Evolutionary conservation across 2,888 invertebrate genomes (phyloP).

Genomic region (Euclidia mi): DNA sequence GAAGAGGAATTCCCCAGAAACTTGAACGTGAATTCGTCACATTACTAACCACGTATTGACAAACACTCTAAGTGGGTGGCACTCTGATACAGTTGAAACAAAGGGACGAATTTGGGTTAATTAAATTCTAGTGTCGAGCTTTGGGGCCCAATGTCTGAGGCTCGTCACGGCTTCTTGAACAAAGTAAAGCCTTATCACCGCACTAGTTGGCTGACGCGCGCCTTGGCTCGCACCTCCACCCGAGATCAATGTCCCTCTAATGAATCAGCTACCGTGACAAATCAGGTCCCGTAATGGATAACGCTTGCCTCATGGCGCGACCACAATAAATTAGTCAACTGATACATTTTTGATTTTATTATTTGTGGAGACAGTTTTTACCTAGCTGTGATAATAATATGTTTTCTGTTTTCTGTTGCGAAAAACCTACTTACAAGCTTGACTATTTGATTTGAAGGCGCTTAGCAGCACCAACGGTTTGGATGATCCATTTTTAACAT

Average conservation of each 20-base stretch:
- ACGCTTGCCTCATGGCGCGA: constrained; percentile 77
- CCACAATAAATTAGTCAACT: constrained; percentile 77
- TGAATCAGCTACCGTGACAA: constrained; percentile 87
- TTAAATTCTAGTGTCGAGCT: constrained; percentile 83
- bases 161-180: constrained; percentile 80
- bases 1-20: constrained; percentile 6
- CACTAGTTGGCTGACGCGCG: constrained; percentile 67
- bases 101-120: constrained; percentile 84
- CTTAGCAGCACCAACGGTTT: background rate
- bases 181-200: constrained; percentile 82
- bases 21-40: constrained; percentile 43
- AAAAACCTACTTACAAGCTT: too few relatives aligned
- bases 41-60: constrained; percentile 66
- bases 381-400: too few relatives aligned
- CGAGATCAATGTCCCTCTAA: constrained; percentile 83
- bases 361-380: constrained; percentile 37
- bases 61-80: constrained; percentile 65
- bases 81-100: constrained; percentile 67
- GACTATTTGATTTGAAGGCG: background rate
- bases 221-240: constrained; percentile 64
- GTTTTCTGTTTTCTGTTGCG: too few relatives aligned
- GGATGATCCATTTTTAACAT: constrained; percentile 2
- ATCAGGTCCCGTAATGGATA: constrained; percentile 84
- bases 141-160: constrained; percentile 69
- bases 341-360: constrained; percentile 67